A percentile compares a stretch with the other conserved stretches of the same genome.
Conservation (phyloP, 2,888 invertebrate genomes). For the Sphecodes monilicornis region DNA sequence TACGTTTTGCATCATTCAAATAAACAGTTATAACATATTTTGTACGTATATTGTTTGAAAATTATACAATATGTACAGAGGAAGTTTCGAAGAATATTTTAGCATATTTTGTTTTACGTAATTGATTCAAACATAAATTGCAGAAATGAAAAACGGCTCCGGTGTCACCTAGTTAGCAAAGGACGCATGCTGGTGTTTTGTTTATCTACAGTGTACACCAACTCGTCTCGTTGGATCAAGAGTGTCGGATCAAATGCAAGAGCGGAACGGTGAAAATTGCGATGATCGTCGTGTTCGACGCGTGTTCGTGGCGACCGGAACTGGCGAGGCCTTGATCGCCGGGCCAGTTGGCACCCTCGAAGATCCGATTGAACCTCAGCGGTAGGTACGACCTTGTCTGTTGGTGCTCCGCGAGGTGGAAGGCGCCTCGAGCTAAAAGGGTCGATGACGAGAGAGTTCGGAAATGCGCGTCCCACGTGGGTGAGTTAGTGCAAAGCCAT, state of each 20-base stretch:
- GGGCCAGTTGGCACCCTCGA: slow-evolving; percentile 65
- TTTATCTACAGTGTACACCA: not conserved
- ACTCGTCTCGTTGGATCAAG: not conserved
- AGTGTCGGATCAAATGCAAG: not conserved
- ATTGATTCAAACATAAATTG: no score
- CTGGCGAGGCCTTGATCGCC: slow-evolving; percentile 55
- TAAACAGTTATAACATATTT: no score
- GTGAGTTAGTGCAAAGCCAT: slow-evolving; percentile 80
- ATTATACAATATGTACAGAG: no score
- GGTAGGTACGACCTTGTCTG: slow-evolving; percentile 68
- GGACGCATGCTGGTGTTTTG: no score
- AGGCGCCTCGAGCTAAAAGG: slow-evolving; percentile 78
- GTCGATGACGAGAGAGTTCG: slow-evolving; percentile 83
- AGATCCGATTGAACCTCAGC: slow-evolving; percentile 63
- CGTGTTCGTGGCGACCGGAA: slow-evolving; percentile 40
- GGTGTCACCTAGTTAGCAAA: not conserved
- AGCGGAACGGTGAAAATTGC: not conserved
- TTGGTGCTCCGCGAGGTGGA: slow-evolving; percentile 65
- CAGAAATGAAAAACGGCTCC: not conserved
- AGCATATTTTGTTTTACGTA: no score
- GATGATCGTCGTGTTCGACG: not conserved
- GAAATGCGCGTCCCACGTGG: slow-evolving; percentile 81
- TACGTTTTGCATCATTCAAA: no score
- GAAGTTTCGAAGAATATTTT: no score
- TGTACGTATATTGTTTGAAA: no score